Percentiles rank a stretch among this genome's conserved stretches.
Evolutionary conservation across 1,140 invertebrate species (phyloP).

Genomic region (Hycleus cichorii): DNA sequence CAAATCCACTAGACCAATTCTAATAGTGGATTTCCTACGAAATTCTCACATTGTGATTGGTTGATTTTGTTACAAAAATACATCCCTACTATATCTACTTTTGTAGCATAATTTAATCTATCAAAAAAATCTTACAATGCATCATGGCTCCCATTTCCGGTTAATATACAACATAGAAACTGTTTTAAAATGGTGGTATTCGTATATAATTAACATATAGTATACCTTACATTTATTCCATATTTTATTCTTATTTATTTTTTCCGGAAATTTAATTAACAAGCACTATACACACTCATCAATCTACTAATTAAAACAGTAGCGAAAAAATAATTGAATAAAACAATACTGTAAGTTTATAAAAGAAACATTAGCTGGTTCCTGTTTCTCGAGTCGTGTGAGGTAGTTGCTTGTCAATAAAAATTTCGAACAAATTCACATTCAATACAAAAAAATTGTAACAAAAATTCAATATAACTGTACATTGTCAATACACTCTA

Average conservation of each 20-base stretch:
- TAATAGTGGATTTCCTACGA: conserved; percentile 10
- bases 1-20: not conserved
- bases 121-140: conserved; percentile 8
- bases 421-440: too few relatives aligned
- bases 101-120: not conserved
- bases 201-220: not conserved
- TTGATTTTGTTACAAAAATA: conserved; percentile 3
- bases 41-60: conserved; percentile 10
- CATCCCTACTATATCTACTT: not conserved
- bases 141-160: conserved; percentile 18
- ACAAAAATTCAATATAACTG: too few relatives aligned
- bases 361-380: too few relatives aligned
- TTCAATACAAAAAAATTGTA: too few relatives aligned
- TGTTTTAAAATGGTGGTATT: conserved; percentile 7
- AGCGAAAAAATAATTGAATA: too few relatives aligned
- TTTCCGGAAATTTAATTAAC: conserved; percentile 13
- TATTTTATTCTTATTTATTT: not conserved
- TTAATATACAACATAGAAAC: not conserved
- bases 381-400: too few relatives aligned
- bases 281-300: not conserved
- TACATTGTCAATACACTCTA: too few relatives aligned
- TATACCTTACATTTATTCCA: too few relatives aligned
- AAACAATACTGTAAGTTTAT: too few relatives aligned
- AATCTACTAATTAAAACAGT: conserved; percentile 10
- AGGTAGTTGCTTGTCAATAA: too few relatives aligned